Evolutionary conservation across 2,888 invertebrate species (phyloP).

Genomic region (Myopa testacea): DNA sequence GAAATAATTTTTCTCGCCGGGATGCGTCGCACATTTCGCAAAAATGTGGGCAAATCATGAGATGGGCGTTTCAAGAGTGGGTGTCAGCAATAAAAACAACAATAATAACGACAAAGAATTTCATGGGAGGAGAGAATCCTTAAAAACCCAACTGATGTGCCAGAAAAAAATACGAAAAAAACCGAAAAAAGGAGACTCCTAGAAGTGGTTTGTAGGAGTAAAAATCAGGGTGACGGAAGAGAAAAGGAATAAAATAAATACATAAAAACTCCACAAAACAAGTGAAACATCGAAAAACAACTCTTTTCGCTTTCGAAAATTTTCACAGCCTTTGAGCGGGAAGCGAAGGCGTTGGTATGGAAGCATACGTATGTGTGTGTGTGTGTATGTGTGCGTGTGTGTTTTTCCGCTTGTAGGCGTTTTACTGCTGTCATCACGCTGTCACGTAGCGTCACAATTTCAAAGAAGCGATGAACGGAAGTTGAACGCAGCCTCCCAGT

Average conservation of each 20-base stretch:
- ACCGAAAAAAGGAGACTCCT: too few species aligned
- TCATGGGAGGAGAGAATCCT: too few species aligned
- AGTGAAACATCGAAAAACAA: slow-evolving; percentile 26
- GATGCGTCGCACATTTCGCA: too few species aligned
- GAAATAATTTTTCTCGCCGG: too few species aligned
- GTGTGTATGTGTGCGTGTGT: slow-evolving; percentile 2
- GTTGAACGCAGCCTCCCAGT: neutral
- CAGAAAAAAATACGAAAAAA: too few species aligned
- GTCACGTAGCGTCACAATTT: slow-evolving; percentile 26
- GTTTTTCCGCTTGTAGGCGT: slow-evolving; percentile 32
- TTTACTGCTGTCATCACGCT: slow-evolving; percentile 16
- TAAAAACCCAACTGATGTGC: too few species aligned
- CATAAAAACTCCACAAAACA: neutral
- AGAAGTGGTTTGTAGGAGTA: too few species aligned
- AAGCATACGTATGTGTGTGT: neutral
- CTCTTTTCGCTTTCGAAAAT: slow-evolving; percentile 10
- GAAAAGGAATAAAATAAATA: neutral
- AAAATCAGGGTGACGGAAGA: neutral
- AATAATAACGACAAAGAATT: too few species aligned
- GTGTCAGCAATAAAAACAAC: too few species aligned
- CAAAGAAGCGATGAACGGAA: neutral
- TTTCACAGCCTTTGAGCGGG: neutral
- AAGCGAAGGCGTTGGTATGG: neutral
- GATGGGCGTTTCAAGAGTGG: too few species aligned
- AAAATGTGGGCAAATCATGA: too few species aligned